Evolutionary conservation across 92 coral and sea anemone genomes (phyloP).

Genomic region (Pocillopora grandis): DNA sequence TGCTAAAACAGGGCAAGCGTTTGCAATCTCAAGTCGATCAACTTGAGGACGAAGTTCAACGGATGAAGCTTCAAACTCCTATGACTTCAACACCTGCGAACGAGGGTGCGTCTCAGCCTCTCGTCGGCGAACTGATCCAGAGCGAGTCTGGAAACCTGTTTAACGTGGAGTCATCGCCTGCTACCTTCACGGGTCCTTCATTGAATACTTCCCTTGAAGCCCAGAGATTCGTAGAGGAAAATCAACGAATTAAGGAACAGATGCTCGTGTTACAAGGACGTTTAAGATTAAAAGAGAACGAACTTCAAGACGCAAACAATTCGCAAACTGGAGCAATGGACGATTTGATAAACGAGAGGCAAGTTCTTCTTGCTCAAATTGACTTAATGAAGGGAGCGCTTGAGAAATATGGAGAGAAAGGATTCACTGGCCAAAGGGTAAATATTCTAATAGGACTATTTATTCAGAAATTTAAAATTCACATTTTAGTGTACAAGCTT

Average conservation of each 20-base stretch:
- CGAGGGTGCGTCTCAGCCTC: constrained; percentile 15
- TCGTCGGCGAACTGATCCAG: constrained; percentile 18
- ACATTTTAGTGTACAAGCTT: too few species aligned
- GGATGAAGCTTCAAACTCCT: constrained; percentile 44
- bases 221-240: constrained; percentile 35
- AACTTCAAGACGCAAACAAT: constrained; percentile 15
- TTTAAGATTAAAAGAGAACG: constrained; percentile 37
- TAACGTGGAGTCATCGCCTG: constrained; percentile 31
- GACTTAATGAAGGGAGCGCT: constrained; percentile 36
- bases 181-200: background rate
- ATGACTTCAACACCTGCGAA: constrained; percentile 25
- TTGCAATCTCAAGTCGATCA: constrained; percentile 76
- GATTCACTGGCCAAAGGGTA: constrained; percentile 42
- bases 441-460: background rate
- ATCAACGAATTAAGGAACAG: constrained; percentile 43
- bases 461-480: too few species aligned
- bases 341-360: constrained; percentile 36
- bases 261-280: constrained; percentile 34
- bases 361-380: constrained; percentile 45
- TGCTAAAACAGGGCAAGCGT: constrained; percentile 71
- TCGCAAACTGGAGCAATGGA: constrained; percentile 29
- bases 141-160: constrained; percentile 28
- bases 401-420: constrained; percentile 41
- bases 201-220: constrained; percentile 3
- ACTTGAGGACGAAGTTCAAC: constrained; percentile 59